These are phyloP conservation scores for Physocephala rufipes DNA, from an alignment of 2,888 invertebrate genomes.

Conservation along the genomic window DNA sequence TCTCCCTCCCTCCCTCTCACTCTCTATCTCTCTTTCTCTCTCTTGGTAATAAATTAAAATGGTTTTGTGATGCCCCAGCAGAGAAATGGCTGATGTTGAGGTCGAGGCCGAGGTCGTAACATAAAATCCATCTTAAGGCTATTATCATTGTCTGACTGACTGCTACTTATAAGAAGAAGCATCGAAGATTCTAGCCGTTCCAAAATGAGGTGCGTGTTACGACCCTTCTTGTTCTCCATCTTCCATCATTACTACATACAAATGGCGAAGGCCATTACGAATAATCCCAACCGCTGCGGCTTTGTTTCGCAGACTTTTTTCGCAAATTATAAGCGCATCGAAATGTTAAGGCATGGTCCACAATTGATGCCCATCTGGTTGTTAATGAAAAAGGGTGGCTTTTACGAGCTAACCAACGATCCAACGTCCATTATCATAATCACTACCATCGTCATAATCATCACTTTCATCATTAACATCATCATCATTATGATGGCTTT, in stretches of 20 bases:
- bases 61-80: too few relatives aligned
- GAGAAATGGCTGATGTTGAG: neutral
- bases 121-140: slow-evolving; percentile 13
- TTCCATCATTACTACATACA: neutral
- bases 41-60: too few relatives aligned
- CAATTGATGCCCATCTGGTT: neutral
- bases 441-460: too few relatives aligned
- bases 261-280: neutral
- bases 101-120: neutral
- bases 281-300: too few relatives aligned
- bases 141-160: neutral
- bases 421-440: too few relatives aligned
- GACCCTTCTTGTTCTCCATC: too few relatives aligned
- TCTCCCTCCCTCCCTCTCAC: too few relatives aligned
- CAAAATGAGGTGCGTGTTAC: neutral
- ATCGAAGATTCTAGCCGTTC: neutral
- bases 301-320: slow-evolving; percentile 1
- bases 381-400: slow-evolving; percentile 18
- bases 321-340: neutral
- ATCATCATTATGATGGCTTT: slow-evolving; percentile 21
- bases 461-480: slow-evolving; percentile 2
- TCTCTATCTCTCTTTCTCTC: too few relatives aligned
- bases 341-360: neutral
- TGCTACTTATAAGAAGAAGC: neutral
- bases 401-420: too few relatives aligned